Evolutionary conservation across 2,113 vertebrate genomes (phyloP), one percentile per base, ranked within the genome.

Genomic region (Coptodon rendalli): DNA sequence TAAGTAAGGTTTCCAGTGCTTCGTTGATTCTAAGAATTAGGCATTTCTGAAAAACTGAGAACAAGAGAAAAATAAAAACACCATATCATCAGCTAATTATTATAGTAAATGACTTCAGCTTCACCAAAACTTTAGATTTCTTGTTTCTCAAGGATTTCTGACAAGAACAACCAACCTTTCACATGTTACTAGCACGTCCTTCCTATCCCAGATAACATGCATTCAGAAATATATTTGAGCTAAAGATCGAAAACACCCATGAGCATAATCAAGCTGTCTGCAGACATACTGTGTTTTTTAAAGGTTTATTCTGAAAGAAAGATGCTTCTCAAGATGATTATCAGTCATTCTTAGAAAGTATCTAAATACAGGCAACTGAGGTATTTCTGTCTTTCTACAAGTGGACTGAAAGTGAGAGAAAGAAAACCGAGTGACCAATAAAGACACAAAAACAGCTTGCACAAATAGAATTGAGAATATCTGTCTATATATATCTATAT

Each of bases 341-440:
- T 94, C 87, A 87, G 57, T 91, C 66, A 90, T 93, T 92, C 84
- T 95, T 94, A 96, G 91, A 97, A 96, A 96, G 94, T 96, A 95
- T 95, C 91, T 92, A 95, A 96, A 95, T 96, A 95, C 95, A 97
- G 96, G 95, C 95, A 96, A 95, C 93, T 97, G 96, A 97, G 96
- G 96, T 97, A 96, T 96, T 95, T 96, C 81, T 88, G 91, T 95
- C 89, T 90, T 92, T 93, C 88, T 94, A 95, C 90, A 92, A 89
- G 81, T 92, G 88, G 88, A 90, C 76, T 83, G 56, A 78, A 31
- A 66, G 13, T 68, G 71, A 80, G 14, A 80, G 31, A 50, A 9
- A 63, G 79, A 91, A 68, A 86, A 56, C 66, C 57, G 61, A 48
- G 78, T 56, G 59, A 89, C 52, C 6, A 43, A 76, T 43, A 57